Conservation (phyloP, 2,797 vertebrate species). For the Channallabes apus region DNA sequence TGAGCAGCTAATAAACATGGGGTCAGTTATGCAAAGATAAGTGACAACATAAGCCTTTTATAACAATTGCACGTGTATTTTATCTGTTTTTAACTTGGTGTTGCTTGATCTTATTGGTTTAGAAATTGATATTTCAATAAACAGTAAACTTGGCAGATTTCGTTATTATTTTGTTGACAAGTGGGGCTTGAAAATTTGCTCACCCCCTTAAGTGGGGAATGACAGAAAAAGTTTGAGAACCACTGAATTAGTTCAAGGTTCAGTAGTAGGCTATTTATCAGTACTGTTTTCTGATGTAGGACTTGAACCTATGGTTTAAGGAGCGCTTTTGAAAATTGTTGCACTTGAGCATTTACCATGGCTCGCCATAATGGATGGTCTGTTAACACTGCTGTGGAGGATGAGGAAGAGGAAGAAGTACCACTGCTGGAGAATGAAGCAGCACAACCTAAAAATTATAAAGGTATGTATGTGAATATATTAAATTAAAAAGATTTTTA, state of each 20-base stretch:
- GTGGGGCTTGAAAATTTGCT: too few species aligned
- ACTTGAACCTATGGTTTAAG: constrained; percentile 53
- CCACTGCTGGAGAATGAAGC: constrained; percentile 61
- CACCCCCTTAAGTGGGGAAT: too few species aligned
- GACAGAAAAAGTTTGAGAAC: too few species aligned
- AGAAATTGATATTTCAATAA: too few species aligned
- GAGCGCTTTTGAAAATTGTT: constrained; percentile 31
- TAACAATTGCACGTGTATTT: too few species aligned
- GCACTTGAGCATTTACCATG: constrained; percentile 58
- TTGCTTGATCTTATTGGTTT: too few species aligned
- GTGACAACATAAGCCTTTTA: too few species aligned
- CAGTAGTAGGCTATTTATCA: constrained; percentile 5
- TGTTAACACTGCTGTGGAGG: constrained; percentile 59
- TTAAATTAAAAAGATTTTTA: background rate
- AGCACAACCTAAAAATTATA: constrained; percentile 26
- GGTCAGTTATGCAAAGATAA: too few species aligned
- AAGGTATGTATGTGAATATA: background rate
- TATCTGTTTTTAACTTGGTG: too few species aligned
- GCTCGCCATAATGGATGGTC: constrained; percentile 57
- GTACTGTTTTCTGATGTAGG: constrained; percentile 37
- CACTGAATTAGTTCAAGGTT: constrained; percentile 9
- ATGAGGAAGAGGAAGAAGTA: constrained; percentile 61
- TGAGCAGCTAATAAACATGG: too few species aligned
- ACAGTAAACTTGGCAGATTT: too few species aligned
- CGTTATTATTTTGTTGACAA: too few species aligned